Base-by-base conservation (phyloP, 2,797 vertebrate species). In the Danio tinwini region DNA sequence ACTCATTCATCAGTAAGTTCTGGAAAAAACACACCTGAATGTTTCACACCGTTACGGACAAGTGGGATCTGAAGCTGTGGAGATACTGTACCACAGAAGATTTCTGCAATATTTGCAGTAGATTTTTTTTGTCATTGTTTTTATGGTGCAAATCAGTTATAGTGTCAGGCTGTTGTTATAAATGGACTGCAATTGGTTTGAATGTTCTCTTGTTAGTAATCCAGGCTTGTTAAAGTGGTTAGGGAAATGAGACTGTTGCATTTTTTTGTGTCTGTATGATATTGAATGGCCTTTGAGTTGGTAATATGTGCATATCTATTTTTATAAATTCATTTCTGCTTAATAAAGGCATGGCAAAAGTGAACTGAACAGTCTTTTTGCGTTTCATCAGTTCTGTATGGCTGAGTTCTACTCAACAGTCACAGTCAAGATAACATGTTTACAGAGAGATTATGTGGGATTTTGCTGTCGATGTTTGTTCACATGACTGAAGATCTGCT, bases 291-390 rank as follows among this genome's bases (percentile, higher is more conserved):
- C 1, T 12, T 52, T 76, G 63, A 17, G 29, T 29, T 29, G 29
- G 62, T 44, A 56, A 47, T 40, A 11, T 29, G 14, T 45, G 50
- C 49, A 74, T 84, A 45, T 74, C 63, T 87, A 82, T 71, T 82
- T 85, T 81, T 84, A 64, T 86, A 70, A 87, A 85, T 45, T 50
- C 79, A 84, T 82, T 87, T 50, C 88, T 88, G 86, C 84, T 81
- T 83, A 89, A 90, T 91, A 91, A 92, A 90, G 56, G 82, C 76
- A 81, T 82, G 82, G 79, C 74, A 73, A 83, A 84, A 82, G 67
- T 45, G 67, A 83, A 52, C 47, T 67, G 29, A 29, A 29, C 29
- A n/a, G 47, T 65, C 19, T 37, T 19, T 56, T 67, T 74, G 52
- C 39, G 9, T 50, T 21, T 52, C 13, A 40, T 45, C 55, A 10